Evolutionary conservation across 2,888 invertebrate genomes (phyloP), one percentile per base, ranked within the genome.

Genomic region (Pyrocoelia pectoralis): DNA sequence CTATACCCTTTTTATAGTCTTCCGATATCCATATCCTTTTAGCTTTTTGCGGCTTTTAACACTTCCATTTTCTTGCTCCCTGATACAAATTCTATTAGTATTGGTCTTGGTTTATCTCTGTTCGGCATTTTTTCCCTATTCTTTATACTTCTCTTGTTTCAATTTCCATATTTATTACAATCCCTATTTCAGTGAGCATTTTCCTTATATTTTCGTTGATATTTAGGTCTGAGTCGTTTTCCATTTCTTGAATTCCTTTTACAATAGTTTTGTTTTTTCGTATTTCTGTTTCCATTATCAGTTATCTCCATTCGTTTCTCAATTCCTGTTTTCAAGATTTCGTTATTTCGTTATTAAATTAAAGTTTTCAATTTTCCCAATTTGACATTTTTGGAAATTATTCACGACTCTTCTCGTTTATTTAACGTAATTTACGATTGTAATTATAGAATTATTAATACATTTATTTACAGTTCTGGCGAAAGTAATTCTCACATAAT

Each of bases 51-150:
- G 10, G 29, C 19, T 41, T 40, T 49, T 40, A 58, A 29, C 28
- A 58, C 49, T 56, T 49, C 17, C 15, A 48, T 48, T 49, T 58
- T 33, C 28, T 58, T 58, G 5, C 28, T 50, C 40, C n/a, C 17
- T 58, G 54, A 43, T 40, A 15, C 14, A 24, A 48, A n/a, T n/a
- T n/a, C n/a, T n/a, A n/a, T n/a, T n/a, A 56, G n/a, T 15, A 48
- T 49, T 49, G 48, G 48, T 46, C 28, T 56, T 40, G 18, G 46
- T 48, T 1, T 49, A 28, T 1, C 33, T 46, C 33, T 38, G 1
- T 56, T 49, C 38, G 29, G 33, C 12, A 29, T 48, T 56, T 46
- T 38, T 13, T 14, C 29, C 12, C 18, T 56, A 46, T 46, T 56
- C 48, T 56, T 49, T 13, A 33, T 29, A 48, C 18, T 48, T 56